A percentile compares a stretch with the other conserved stretches of the same genome.
Conservation (phyloP, 2,888 invertebrate genomes). For the Drosophila neotestacea region DNA sequence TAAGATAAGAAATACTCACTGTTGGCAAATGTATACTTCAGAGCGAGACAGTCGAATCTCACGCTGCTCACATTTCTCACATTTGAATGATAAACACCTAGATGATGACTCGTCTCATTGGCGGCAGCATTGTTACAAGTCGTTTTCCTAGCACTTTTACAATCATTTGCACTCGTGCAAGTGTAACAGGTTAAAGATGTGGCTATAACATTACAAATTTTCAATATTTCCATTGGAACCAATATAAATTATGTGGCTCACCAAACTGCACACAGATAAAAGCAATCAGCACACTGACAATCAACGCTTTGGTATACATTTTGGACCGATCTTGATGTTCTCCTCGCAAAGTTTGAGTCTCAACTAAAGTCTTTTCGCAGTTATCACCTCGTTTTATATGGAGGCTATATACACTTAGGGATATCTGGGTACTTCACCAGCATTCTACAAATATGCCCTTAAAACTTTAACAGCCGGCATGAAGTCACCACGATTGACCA, state of each 20-base stretch:
- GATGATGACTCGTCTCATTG: constrained; percentile 40
- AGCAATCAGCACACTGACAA: constrained; percentile 45
- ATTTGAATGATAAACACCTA: constrained; percentile 47
- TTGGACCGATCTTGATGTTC: neutral
- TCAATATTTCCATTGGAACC: neutral
- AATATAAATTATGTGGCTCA: constrained; percentile 22
- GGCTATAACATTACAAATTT: constrained; percentile 15
- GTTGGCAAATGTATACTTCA: constrained; percentile 35
- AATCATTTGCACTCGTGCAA: constrained; percentile 42
- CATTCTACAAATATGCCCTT: neutral
- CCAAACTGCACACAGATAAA: constrained; percentile 50
- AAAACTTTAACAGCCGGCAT: neutral
- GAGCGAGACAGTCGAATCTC: constrained; percentile 52
- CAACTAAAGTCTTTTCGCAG: constrained; percentile 35
- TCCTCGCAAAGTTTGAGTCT: neutral
- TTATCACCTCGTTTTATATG: constrained; percentile 4
- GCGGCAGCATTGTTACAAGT: constrained; percentile 51
- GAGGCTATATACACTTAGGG: neutral
- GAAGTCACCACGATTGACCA: neutral
- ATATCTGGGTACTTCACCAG: constrained; percentile 5
- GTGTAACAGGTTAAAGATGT: constrained; percentile 55
- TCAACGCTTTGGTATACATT: constrained; percentile 47
- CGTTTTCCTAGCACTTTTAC: constrained; percentile 40
- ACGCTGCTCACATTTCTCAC: constrained; percentile 22
- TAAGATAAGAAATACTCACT: constrained; percentile 54